Evolutionary conservation across 2,888 invertebrate species (phyloP).

Genomic region (Nasonovia ribisnigri): DNA sequence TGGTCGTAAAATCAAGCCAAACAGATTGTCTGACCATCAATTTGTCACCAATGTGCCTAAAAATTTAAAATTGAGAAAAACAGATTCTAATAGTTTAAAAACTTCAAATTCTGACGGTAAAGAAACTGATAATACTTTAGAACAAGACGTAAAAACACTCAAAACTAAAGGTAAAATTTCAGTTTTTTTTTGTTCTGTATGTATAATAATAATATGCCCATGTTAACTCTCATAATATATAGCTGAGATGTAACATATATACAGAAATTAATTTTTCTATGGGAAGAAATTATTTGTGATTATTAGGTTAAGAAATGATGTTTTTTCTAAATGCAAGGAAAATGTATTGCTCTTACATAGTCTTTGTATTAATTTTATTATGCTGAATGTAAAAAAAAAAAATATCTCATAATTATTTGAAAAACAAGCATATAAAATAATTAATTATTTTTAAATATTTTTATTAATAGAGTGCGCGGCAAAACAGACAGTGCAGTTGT

Average conservation of each 20-base stretch:
- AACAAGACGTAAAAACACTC: background rate
- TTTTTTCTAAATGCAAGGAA: background rate
- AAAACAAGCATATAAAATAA: background rate
- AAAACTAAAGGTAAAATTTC: background rate
- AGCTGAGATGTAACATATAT: background rate
- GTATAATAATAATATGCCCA: background rate
- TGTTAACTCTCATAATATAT: background rate
- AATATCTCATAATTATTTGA: background rate
- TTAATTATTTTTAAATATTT: background rate
- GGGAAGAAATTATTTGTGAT: background rate
- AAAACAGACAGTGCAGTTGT: too few species aligned
- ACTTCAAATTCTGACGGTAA: background rate
- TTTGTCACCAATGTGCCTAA: constrained; percentile 42
- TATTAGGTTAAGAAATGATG: background rate
- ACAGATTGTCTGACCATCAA: constrained; percentile 59
- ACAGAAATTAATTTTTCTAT: background rate
- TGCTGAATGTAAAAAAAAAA: background rate
- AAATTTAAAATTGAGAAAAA: background rate
- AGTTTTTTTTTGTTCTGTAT: background rate
- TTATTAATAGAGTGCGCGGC: background rate
- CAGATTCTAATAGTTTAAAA: background rate
- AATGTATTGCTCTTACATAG: background rate
- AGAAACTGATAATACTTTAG: constrained; percentile 55
- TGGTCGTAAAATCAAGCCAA: constrained; percentile 82
- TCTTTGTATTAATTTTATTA: background rate